Base-by-base conservation (phyloP, 2,797 vertebrate genomes). In the Orientallactaga sibirica region DNA sequence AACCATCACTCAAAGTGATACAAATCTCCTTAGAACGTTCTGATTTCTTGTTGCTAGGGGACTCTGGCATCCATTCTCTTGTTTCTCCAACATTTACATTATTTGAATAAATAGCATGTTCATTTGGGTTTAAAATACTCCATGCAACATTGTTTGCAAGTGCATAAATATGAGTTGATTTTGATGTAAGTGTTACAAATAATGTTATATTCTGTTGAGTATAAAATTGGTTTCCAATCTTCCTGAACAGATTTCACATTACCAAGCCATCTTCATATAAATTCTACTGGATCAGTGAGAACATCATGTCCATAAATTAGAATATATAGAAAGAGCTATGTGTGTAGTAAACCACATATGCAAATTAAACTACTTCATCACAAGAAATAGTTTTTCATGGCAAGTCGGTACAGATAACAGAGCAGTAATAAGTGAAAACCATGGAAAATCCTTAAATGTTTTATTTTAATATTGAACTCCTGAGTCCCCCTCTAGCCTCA, bases 21-120 rank as follows among this genome's bases (percentile, higher is more conserved):
- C 71, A 64, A 75, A 73, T 64, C 37, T 80, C 20, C 37, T 87
- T 82, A 87, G 48, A 91, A 19, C 29, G 43, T 73, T 88, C 64
- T 68, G 7, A n/a, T 52, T 92, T 55, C 76, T 85, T 76, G 15
- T 94, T 94, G 58, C 74, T 95, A 93, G 76, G 82, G 37, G 37
- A 94, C n/a, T 73, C 85, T 80, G 43, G n/a, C 71, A 94, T 85
- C 68, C 9, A 8, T 48, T 91, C 11, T n/a, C n/a, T 85, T 96
- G 5, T 94, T 95, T 89, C 25, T 12, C 82, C 18, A 91, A 88
- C 73, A 88, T 25, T 80, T 93, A 77, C 2, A 41, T 86, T 92
- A 85, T 77, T 94, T 93, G 52, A 92, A 94, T 92, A 92, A 94
- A 95, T 83, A 90, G 11, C 12, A 18, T 86, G 27, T 95, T 96